Evolutionary conservation across 2,113 vertebrate species (phyloP), one percentile per base, ranked within the genome.

Genomic region (Eolophus roseicapilla): DNA sequence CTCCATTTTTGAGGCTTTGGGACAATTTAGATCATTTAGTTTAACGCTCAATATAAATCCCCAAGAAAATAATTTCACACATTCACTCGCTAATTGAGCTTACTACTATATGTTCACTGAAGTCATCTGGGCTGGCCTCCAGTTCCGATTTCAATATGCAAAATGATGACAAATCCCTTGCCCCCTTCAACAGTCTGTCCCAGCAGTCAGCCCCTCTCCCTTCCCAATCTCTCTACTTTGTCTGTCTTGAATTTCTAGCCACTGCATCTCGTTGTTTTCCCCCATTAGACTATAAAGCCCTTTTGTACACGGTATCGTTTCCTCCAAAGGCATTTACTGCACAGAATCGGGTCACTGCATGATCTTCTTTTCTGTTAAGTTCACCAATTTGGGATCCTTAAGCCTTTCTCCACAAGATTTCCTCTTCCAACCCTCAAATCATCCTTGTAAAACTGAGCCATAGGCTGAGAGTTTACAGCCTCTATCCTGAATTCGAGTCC

Each of bases 41-140:
- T 93, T 94, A 92, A 92, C 0, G 19, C 88, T 94, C 52, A 47
- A 1, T 93, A 89, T 89, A 96, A 95, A 95, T 74, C 60, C 92
- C 74, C 80, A 55, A 83, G 82, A 88, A 96, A 90, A 94, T 46
- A 86, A 93, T 92, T 96, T 96, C 88, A 94, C 94, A 91, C 95
- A 70, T 94, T 79, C 55, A 53, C 83, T 93, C 4, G 1, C 46
- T 93, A 91, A 95, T 94, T 93, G 94, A 95, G 81, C 91, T 78
- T 82, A 91, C 74, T 80, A 77, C 82, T 94, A 7, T 79, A n/a
- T 33, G 67, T 89, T 93, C 93, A 94, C 91, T 91, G 92, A 85
- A 93, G 92, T 94, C 81, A 87, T 94, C 92, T 91, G 95, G 96
- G 92, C 94, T 89, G 92, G 77, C 78, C 96, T 96, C 91, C 95